These are phyloP conservation scores for Chamaetylas fuelleborni DNA, from an alignment of 2,113 vertebrate species.

Conservation along the genomic window DNA sequence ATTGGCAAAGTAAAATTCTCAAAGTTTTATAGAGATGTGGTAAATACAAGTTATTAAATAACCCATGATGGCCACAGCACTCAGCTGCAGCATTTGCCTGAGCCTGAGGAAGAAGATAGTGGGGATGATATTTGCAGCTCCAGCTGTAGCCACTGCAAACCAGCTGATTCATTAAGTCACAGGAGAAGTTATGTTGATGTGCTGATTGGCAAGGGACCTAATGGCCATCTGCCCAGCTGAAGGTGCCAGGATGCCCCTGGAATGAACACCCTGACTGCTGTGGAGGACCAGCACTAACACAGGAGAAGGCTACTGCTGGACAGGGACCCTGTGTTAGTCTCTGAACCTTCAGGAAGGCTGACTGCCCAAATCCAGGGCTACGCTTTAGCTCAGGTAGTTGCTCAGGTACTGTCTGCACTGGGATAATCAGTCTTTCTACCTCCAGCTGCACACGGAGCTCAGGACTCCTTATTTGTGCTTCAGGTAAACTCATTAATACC, in stretches of 20 bases:
- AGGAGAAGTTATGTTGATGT: not conserved
- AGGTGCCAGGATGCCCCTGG: not conserved
- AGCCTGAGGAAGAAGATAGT: not conserved
- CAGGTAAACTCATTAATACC: not conserved
- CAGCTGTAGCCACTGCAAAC: not conserved
- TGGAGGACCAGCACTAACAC: not conserved
- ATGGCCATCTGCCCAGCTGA: not conserved
- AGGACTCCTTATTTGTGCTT: not conserved
- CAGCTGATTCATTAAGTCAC: not conserved
- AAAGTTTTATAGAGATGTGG: not conserved
- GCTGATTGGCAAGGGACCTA: not conserved
- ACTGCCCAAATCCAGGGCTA: not conserved
- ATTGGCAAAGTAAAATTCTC: not conserved
- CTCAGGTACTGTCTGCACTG: not conserved
- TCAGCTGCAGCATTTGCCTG: not conserved
- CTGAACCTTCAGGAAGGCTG: not conserved
- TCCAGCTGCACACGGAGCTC: not conserved
- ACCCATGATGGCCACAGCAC: rapidly evolving
- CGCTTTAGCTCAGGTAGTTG: not conserved
- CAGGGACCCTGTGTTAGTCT: not conserved
- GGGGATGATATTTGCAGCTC: not conserved
- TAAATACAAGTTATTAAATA: not conserved
- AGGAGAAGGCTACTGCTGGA: not conserved
- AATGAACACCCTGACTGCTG: not conserved
- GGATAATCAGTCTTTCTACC: not conserved